phyloP scores from a whole-genome alignment of 2,113 vertebrate genomes.

The Arvicanthis niloticus region DNA sequence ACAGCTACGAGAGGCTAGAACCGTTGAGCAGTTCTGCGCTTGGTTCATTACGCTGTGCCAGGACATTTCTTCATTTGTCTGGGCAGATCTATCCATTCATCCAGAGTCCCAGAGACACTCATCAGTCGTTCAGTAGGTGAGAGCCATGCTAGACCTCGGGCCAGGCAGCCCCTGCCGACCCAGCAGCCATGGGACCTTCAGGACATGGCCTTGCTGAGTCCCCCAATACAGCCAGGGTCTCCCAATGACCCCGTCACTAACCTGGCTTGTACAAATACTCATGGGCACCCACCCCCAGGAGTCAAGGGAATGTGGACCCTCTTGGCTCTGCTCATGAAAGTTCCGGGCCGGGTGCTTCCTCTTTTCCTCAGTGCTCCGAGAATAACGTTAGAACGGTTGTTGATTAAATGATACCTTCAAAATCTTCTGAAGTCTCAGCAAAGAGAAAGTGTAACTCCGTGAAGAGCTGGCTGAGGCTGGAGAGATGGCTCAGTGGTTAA shows the following conservation, averaged over 20 bases:
- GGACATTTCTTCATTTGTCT: neutral
- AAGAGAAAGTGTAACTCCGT: neutral
- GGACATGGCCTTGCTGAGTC: neutral
- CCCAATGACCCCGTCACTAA: neutral
- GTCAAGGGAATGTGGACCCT: neutral
- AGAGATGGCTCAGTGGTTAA: neutral
- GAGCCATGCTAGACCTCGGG: neutral
- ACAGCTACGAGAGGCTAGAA: neutral
- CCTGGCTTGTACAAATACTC: neutral
- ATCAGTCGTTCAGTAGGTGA: neutral
- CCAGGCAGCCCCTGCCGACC: neutral
- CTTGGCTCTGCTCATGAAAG: neutral
- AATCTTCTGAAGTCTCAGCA: slow-evolving; percentile 20
- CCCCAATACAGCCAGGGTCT: neutral
- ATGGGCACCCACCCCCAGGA: neutral
- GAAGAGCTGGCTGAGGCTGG: neutral
- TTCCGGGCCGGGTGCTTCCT: neutral
- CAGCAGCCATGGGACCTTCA: neutral
- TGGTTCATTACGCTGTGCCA: slow-evolving; percentile 12
- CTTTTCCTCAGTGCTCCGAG: neutral
- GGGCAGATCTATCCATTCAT: neutral
- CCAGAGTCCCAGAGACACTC: neutral
- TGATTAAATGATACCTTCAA: neutral
- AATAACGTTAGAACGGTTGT: neutral
- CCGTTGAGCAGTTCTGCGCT: neutral